Percentiles rank a stretch among this genome's conserved stretches.
Conservation (phyloP, 2,113 vertebrate species). For the Pollachius pollachius region DNA sequence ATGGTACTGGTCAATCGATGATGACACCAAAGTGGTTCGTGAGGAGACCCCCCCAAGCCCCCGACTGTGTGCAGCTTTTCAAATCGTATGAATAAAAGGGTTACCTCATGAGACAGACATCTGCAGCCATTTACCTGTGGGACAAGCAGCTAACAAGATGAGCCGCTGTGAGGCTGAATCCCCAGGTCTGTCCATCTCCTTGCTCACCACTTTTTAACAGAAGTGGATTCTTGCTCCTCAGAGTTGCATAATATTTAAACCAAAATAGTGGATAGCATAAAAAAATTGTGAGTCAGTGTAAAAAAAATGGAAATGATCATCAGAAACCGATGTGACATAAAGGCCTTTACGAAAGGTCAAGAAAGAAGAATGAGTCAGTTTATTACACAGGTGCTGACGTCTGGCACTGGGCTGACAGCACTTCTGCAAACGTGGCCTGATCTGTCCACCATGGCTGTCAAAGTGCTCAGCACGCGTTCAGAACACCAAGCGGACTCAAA, state of each 20-base stretch:
- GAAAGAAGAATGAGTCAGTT: background rate
- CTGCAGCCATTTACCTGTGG: too few relatives aligned
- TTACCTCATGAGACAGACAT: too few relatives aligned
- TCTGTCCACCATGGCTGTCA: background rate
- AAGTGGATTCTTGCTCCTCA: background rate
- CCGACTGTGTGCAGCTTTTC: too few relatives aligned
- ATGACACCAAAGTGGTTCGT: too few relatives aligned
- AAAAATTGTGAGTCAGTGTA: background rate
- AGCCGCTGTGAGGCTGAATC: background rate
- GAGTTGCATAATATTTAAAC: background rate
- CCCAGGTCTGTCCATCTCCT: background rate
- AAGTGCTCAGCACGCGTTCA: background rate
- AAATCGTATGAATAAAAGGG: too few relatives aligned
- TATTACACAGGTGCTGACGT: background rate
- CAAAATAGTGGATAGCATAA: background rate
- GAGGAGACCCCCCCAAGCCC: too few relatives aligned
- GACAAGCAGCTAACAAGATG: too few relatives aligned
- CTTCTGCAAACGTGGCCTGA: background rate
- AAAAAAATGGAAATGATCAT: background rate
- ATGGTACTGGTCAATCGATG: too few relatives aligned
- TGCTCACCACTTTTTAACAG: background rate
- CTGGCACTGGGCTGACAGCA: too few relatives aligned
- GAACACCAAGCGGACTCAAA: background rate
- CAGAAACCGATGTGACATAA: background rate
- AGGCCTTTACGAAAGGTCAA: background rate